A percentile compares a stretch with the other conserved stretches of the same genome.
Conservation (phyloP, 2,113 vertebrate genomes). For the Mirounga angustirostris region DNA sequence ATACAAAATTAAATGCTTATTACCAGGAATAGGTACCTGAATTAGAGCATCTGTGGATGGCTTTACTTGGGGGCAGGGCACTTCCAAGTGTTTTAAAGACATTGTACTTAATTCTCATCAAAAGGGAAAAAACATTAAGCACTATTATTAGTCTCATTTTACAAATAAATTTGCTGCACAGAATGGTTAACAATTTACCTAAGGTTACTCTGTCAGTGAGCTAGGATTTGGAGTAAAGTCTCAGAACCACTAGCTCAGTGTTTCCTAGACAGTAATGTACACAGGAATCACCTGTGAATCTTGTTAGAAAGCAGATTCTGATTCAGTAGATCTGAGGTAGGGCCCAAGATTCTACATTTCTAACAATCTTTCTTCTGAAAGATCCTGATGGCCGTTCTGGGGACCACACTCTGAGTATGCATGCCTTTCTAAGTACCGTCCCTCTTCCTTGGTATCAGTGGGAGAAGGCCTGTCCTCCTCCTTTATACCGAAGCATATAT, state of each 20-base stretch:
- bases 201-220: neutral
- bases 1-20: constrained; percentile 9
- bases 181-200: neutral
- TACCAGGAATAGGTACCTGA: neutral
- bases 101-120: neutral
- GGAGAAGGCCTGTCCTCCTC: neutral
- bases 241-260: neutral
- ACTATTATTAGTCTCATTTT: constrained; percentile 9
- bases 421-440: neutral
- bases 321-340: neutral
- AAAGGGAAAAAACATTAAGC: neutral
- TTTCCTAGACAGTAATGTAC: neutral
- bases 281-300: neutral
- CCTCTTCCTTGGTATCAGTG: neutral
- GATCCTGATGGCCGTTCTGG: neutral
- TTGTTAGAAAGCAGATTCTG: neutral
- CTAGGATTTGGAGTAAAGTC: neutral
- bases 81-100: constrained; percentile 21
- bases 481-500: neutral
- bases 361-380: neutral
- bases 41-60: neutral
- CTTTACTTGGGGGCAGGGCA: neutral
- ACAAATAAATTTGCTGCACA: constrained; percentile 35
- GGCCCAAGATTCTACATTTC: neutral
- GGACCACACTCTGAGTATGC: neutral